Evolutionary conservation across 2,797 vertebrate species (phyloP).

Genomic region (Anguilla anguilla): DNA sequence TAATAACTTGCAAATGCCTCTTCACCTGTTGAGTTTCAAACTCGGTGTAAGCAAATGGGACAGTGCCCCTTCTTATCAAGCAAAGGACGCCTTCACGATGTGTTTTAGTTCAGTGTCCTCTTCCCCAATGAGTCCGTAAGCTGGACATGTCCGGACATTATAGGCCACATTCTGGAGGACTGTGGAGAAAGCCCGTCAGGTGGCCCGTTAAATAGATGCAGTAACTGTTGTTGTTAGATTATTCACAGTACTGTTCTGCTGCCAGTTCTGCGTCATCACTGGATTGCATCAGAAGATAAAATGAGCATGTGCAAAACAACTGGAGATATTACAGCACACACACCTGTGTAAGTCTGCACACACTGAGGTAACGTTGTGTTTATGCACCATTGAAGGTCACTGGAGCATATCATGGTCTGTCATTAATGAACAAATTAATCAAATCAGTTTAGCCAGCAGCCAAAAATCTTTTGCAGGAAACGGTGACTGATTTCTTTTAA

Average conservation of each 20-base stretch:
- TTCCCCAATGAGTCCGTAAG: not conserved
- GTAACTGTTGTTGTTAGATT: not conserved
- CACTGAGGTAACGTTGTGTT: not conserved
- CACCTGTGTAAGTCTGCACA: not conserved
- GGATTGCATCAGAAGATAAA: not conserved
- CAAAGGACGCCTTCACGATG: not conserved
- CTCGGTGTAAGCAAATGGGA: no score
- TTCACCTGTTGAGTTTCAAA: no score
- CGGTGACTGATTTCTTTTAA: not conserved
- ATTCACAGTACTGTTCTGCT: not conserved
- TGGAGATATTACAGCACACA: no score
- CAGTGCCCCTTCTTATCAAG: no score
- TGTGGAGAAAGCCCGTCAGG: not conserved
- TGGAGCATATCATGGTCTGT: not conserved
- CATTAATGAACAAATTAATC: not conserved
- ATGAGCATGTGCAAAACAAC: no score
- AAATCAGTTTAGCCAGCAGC: not conserved
- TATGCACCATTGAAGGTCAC: not conserved
- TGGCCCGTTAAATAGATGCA: not conserved
- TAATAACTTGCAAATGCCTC: no score
- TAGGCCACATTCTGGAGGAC: not conserved
- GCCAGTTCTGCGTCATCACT: not conserved
- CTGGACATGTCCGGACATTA: not conserved
- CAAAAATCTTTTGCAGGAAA: not conserved
- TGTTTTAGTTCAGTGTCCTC: no score